Evolutionary conservation across 2,888 invertebrate species (phyloP).

Genomic region (Lochmaea capreae): DNA sequence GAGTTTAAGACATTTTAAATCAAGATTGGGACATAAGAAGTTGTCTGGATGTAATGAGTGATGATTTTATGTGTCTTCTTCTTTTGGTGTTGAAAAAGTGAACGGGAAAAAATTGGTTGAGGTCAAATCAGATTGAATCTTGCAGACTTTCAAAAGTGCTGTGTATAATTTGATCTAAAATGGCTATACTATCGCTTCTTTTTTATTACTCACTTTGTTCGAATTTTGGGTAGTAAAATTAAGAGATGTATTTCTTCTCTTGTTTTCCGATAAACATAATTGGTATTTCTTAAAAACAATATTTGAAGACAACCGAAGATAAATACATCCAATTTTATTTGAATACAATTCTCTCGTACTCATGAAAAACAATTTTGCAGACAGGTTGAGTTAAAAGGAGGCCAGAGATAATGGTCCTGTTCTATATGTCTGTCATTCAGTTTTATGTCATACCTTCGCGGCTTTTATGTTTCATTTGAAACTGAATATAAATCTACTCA

Average conservation of each 20-base stretch:
- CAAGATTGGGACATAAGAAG: not conserved
- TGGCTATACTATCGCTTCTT: too few relatives aligned
- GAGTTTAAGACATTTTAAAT: not conserved
- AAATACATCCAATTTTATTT: not conserved
- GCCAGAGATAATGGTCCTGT: constrained; percentile 26
- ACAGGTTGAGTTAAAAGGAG: constrained; percentile 26
- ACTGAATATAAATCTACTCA: constrained; percentile 41
- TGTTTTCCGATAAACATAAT: not conserved
- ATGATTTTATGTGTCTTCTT: too few relatives aligned
- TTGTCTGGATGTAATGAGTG: not conserved
- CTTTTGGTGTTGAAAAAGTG: too few relatives aligned
- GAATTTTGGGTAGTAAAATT: too few relatives aligned
- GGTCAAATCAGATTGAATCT: too few relatives aligned
- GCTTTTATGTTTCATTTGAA: constrained; percentile 34
- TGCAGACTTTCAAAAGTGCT: too few relatives aligned
- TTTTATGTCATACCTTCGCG: constrained; percentile 9
- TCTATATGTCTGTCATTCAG: constrained; percentile 24
- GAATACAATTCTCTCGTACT: not conserved
- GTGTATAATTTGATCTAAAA: too few relatives aligned
- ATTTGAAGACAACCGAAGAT: not conserved
- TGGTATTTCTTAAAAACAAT: not conserved
- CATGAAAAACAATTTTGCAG: constrained; percentile 25
- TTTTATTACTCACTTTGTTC: too few relatives aligned
- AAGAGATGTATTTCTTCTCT: too few relatives aligned
- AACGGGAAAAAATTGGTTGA: too few relatives aligned